phyloP scores from a whole-genome alignment of 1,140 invertebrate species.

The Radopholus similis region DNA sequence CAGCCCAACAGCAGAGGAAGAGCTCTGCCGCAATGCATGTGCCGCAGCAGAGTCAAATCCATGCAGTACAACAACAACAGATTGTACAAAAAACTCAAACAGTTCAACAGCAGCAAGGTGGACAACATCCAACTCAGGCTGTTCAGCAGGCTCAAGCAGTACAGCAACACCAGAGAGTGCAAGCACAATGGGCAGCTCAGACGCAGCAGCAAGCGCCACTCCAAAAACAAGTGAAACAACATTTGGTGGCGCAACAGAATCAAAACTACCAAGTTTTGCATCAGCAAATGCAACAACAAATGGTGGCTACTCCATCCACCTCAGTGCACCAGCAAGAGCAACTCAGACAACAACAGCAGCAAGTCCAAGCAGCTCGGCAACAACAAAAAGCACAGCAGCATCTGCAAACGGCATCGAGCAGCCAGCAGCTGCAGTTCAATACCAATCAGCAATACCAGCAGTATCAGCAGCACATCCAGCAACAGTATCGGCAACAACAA shows the following conservation, averaged over 20 bases:
- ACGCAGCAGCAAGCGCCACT: slow-evolving; percentile 10
- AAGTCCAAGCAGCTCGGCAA: neutral
- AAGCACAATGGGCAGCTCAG: neutral
- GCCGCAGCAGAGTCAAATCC: neutral
- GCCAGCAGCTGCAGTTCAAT: neutral
- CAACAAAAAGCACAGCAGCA: neutral
- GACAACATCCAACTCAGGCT: neutral
- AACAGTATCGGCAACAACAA: neutral
- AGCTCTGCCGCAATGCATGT: too few species aligned
- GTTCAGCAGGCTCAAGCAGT: neutral
- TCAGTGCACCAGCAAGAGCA: neutral
- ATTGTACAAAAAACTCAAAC: neutral
- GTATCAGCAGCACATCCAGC: neutral
- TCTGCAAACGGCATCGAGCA: neutral
- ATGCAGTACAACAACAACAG: slow-evolving; percentile 11
- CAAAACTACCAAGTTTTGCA: too few species aligned
- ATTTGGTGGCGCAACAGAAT: too few species aligned
- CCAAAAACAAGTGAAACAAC: neutral
- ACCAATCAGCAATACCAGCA: slow-evolving; percentile 19
- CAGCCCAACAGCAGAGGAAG: neutral
- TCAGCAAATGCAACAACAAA: neutral
- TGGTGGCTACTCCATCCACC: neutral
- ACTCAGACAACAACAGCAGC: neutral
- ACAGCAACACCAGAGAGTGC: slow-evolving; percentile 14
- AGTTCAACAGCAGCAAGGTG: slow-evolving; percentile 13